phyloP scores from a whole-genome alignment of 2,888 invertebrate genomes.

The Drosophila mimica region DNA sequence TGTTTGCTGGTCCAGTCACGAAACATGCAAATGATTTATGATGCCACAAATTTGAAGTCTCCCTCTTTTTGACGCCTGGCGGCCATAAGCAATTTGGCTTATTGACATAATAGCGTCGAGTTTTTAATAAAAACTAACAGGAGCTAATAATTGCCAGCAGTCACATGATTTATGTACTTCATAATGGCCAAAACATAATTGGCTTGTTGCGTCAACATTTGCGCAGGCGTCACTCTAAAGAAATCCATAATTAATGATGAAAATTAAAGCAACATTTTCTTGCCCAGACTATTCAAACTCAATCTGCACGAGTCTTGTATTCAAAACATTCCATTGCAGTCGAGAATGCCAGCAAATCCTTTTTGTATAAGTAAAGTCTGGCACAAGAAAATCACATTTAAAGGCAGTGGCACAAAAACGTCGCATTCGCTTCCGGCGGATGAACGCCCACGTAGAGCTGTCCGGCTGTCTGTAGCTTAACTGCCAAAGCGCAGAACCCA shows the following conservation, averaged over 20 bases:
- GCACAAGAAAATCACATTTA: constrained; percentile 59
- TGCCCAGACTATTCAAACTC: constrained; percentile 1
- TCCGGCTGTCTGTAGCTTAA: background rate
- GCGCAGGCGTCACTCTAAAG: constrained; percentile 30
- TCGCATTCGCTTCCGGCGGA: constrained; percentile 59
- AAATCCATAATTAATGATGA: constrained; percentile 72
- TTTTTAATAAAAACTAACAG: constrained; percentile 55
- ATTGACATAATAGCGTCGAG: constrained; percentile 71
- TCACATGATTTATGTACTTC: constrained; percentile 56
- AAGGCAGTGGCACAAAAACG: constrained; percentile 47
- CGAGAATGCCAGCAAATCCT: constrained; percentile 43
- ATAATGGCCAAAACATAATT: constrained; percentile 66
- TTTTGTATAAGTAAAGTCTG: constrained; percentile 74
- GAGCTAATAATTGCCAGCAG: constrained; percentile 49
- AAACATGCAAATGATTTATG: constrained; percentile 71
- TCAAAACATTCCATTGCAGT: constrained; percentile 45
- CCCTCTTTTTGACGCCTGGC: background rate
- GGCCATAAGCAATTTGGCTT: constrained; percentile 69
- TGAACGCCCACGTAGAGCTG: constrained; percentile 9
- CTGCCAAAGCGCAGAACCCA: background rate
- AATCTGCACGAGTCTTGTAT: constrained; percentile 24
- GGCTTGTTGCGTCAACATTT: constrained; percentile 63
- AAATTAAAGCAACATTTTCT: constrained; percentile 72
- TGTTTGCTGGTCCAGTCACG: constrained; percentile 35
- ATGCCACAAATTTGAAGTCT: constrained; percentile 40